Evolutionary conservation across 2,888 invertebrate genomes (phyloP), one percentile per base, ranked within the genome.

Genomic region (Strigamia crassipes): DNA sequence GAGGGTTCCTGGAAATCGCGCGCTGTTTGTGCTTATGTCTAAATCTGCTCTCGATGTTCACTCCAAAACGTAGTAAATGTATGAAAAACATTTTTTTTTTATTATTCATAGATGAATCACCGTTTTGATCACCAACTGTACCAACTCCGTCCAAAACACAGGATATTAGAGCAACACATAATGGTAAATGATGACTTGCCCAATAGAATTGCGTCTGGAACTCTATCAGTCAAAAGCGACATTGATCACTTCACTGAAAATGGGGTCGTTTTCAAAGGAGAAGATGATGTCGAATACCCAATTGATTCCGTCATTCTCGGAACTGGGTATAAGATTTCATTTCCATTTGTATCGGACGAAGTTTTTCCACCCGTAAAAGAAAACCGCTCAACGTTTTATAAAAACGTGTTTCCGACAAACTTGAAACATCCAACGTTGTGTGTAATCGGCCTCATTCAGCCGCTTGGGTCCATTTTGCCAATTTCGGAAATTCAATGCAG

Each of bases 161-260:
- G 85, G 3, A 27, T 79, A 5, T 34, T 78, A 4, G 77, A 41
- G 8, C 82, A 82, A 27, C 82, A 82, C 27, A 18, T 41, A 38
- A 82, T 41, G 46, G 10, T 89, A 79, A 88, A 88, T 83, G 89
- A 89, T 84, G 88, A 88, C 82, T 85, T 89, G 10, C 88, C 88
- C 4, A 86, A 87, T 81, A 85, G 88, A 79, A 87, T 89, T 78
- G 86, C 87, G 83, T 86, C 85, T 8, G 87, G 87, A 18, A 83
- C 84, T 4, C 84, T 88, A 2, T 82, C 83, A 78, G 84, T 87
- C 9, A 85, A 85, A 81, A 85, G 86, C 15, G 84, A 87, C 78
- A 84, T 88, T 12, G 78, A 80, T 6, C 31, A 83, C 6, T 86
- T 88, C 82, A 84, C 84, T 23, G 81, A 84, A 78, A 82, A 83